Conservation (phyloP, 2,888 invertebrate genomes). For the Drosophila colorata region DNA sequence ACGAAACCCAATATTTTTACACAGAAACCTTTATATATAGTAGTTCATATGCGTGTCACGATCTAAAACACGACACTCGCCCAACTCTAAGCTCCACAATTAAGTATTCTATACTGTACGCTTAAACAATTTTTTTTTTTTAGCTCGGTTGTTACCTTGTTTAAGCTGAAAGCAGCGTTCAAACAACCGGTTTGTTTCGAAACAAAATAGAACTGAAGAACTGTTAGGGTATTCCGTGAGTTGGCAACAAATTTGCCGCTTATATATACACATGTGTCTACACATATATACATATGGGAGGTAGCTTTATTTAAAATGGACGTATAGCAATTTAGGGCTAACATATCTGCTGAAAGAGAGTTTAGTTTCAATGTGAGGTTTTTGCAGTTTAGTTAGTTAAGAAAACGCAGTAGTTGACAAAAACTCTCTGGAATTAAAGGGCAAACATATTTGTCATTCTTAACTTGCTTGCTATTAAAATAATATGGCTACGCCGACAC, state of each 20-base stretch:
- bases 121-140: slow-evolving; percentile 70
- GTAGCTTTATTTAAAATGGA: slow-evolving; percentile 29
- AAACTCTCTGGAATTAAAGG: no score
- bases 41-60: slow-evolving; percentile 12
- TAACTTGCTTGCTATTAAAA: no score
- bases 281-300: slow-evolving; percentile 12
- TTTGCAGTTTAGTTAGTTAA: no score
- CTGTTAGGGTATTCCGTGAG: slow-evolving; percentile 41
- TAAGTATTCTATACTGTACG: slow-evolving; percentile 46
- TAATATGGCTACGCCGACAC: no score
- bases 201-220: slow-evolving; percentile 58
- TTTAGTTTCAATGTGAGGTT: no score
- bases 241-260: slow-evolving; percentile 43
- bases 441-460: no score
- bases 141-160: slow-evolving; percentile 15
- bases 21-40: no score
- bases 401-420: no score
- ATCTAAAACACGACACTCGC: background rate
- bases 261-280: background rate
- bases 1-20: no score
- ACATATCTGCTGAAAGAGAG: no score
- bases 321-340: background rate
- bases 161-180: slow-evolving; percentile 40
- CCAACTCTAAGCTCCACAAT: background rate
- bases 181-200: slow-evolving; percentile 71